These are phyloP conservation scores for Meliscaeva auricollis DNA, from an alignment of 2,888 invertebrate genomes.

Conservation along the genomic window DNA sequence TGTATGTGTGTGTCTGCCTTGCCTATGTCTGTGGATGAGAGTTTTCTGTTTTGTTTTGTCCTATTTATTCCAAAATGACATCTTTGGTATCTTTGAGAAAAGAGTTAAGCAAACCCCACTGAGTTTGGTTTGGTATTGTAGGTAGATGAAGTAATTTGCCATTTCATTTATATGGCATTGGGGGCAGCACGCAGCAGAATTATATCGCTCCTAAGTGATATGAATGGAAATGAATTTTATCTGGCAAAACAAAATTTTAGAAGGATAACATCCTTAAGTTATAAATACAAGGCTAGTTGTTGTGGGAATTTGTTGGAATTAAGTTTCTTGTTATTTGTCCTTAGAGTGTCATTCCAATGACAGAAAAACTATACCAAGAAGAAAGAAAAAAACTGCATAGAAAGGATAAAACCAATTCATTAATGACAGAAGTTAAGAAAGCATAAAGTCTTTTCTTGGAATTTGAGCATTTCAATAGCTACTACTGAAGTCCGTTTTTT, in stretches of 20 bases:
- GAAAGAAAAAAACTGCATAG: too few species aligned
- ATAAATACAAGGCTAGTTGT: not conserved
- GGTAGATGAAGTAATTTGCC: slow-evolving; percentile 52
- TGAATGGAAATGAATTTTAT: slow-evolving; percentile 41
- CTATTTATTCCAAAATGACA: slow-evolving; percentile 50
- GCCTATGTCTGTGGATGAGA: slow-evolving; percentile 19
- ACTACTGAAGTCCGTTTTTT: too few species aligned
- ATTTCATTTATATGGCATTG: not conserved
- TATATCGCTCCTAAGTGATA: slow-evolving; percentile 44
- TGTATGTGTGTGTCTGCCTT: slow-evolving; percentile 36
- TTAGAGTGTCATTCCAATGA: too few species aligned
- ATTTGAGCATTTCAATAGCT: too few species aligned
- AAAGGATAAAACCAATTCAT: too few species aligned
- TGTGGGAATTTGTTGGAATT: not conserved
- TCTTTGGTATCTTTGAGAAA: slow-evolving; percentile 38
- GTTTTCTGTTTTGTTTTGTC: too few species aligned
- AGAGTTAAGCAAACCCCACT: slow-evolving; percentile 44
- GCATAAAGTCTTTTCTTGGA: too few species aligned
- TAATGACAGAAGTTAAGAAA: too few species aligned
- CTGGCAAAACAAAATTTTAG: slow-evolving; percentile 46
- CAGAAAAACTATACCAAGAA: too few species aligned
- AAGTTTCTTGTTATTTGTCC: not conserved
- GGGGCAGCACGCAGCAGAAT: not conserved
- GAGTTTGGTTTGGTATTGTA: not conserved
- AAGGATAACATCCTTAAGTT: not conserved